Conservation (phyloP, 1,140 invertebrate genomes). For the Galendromus occidentalis region DNA sequence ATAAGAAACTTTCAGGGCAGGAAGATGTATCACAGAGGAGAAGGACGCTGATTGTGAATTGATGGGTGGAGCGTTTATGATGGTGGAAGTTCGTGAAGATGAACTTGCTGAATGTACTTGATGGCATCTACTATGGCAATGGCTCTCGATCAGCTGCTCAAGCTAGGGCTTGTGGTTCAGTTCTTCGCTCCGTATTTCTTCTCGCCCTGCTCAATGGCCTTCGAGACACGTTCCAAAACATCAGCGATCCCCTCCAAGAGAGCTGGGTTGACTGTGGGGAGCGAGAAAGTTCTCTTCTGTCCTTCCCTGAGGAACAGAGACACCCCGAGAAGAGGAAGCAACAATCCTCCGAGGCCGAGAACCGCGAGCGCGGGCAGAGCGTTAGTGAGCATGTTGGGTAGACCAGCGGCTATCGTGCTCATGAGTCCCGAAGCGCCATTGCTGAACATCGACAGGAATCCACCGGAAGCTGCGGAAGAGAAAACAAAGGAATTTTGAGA, state of each 20-base stretch:
- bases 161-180: too few species aligned
- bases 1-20: too few species aligned
- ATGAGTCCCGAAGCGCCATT: background rate
- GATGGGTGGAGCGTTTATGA: too few species aligned
- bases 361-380: background rate
- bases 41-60: too few species aligned
- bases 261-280: background rate
- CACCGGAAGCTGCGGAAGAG: background rate
- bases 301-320: slow-evolving; percentile 6
- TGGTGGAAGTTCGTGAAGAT: too few species aligned
- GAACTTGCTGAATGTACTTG: too few species aligned
- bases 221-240: slow-evolving; percentile 2
- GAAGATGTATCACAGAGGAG: too few species aligned
- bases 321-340: slow-evolving; percentile 1
- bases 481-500: too few species aligned
- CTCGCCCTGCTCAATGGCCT: slow-evolving; percentile 4
- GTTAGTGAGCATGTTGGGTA: slow-evolving; percentile 6
- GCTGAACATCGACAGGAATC: background rate
- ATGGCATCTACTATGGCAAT: too few species aligned
- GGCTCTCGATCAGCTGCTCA: too few species aligned
- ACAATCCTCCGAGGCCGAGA: background rate
- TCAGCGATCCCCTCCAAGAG: background rate
- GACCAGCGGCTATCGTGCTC: background rate
- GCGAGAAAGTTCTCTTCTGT: slow-evolving; percentile 9
- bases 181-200: background rate